Percentiles rank a stretch among this genome's conserved stretches.
Evolutionary conservation across 2,113 vertebrate genomes (phyloP).

Genomic region (Malurus elegans): DNA sequence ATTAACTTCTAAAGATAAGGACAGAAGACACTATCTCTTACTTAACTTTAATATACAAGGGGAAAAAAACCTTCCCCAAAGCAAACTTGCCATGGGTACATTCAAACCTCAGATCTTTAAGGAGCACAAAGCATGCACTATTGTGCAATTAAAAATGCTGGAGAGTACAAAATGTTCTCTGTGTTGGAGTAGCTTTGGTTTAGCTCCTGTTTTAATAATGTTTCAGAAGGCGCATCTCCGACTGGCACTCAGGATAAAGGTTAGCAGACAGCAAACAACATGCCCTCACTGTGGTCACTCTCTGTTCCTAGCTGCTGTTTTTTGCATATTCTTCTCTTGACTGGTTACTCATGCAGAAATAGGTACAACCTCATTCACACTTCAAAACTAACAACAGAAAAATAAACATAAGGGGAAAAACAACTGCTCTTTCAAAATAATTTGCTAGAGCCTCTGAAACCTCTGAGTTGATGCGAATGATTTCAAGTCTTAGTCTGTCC

Average conservation of each 20-base stretch:
- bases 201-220: not conserved
- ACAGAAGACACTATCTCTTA: not conserved
- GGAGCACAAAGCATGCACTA: not conserved
- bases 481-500: not conserved
- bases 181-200: not conserved
- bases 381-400: not conserved
- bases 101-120: not conserved
- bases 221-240: not conserved
- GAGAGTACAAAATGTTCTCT: not conserved
- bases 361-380: not conserved
- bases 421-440: not conserved
- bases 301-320: not conserved
- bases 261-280: not conserved
- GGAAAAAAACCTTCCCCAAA: not conserved
- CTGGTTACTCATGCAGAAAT: not conserved
- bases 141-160: not conserved
- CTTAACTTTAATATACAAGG: not conserved
- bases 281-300: not conserved
- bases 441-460: not conserved
- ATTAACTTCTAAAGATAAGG: constrained; percentile 11
- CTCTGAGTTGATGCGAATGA: not conserved
- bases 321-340: not conserved
- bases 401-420: not conserved
- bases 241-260: not conserved
- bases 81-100: not conserved